These are phyloP conservation scores for Therioaphis trifolii DNA, from an alignment of 2,888 invertebrate species.

Conservation along the genomic window DNA sequence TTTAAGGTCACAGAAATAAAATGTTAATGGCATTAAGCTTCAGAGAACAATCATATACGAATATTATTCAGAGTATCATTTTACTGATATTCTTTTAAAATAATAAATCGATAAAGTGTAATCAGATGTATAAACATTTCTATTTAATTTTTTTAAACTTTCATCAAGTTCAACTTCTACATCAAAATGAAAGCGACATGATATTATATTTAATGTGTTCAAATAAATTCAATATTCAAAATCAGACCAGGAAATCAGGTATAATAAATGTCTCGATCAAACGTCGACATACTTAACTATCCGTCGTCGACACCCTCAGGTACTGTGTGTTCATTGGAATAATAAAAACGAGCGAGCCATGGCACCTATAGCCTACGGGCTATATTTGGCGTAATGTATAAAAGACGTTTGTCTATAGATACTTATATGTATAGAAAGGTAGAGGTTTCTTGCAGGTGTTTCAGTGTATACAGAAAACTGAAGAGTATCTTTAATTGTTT, in stretches of 20 bases:
- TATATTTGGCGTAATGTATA: neutral
- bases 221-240: constrained; percentile 2
- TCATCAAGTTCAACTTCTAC: neutral
- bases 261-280: neutral
- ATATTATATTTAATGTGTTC: neutral
- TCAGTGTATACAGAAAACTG: neutral
- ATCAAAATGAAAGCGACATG: neutral
- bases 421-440: constrained; percentile 1
- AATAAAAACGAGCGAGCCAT: constrained; percentile 17
- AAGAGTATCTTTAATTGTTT: constrained; percentile 18
- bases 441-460: neutral
- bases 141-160: neutral
- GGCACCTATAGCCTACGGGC: constrained; percentile 22
- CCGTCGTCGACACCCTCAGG: constrained; percentile 14
- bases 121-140: neutral
- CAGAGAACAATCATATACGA: too few relatives aligned
- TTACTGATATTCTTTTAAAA: too few relatives aligned
- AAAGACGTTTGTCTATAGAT: constrained; percentile 8
- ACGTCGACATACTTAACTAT: constrained; percentile 38
- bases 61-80: too few relatives aligned
- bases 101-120: neutral
- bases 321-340: constrained; percentile 37
- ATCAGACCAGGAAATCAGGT: constrained; percentile 12
- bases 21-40: neutral
- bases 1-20: neutral